Percentiles rank a stretch among this genome's conserved stretches.
Evolutionary conservation across 2,797 vertebrate genomes (phyloP).

Genomic region (Clarias platycephalus): DNA sequence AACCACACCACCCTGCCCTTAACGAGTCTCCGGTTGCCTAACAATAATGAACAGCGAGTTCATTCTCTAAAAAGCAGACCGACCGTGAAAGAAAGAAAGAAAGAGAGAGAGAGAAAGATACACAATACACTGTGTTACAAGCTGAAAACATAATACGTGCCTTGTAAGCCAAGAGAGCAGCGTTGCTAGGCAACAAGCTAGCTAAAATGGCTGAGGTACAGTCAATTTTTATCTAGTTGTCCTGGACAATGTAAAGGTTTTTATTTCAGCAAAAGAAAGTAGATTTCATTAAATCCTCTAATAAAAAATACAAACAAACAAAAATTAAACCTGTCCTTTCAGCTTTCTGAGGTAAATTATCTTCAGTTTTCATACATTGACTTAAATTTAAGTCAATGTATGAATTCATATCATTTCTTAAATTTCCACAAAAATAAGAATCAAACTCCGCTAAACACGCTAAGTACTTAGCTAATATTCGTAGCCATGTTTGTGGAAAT

Average conservation of each 20-base stretch:
- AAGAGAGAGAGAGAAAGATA: neutral
- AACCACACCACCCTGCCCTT: constrained; percentile 17
- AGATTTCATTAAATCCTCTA: neutral
- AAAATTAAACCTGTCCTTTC: too few species aligned
- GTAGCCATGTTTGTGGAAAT: neutral
- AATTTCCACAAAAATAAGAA: neutral
- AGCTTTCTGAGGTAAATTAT: neutral
- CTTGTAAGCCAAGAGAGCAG: neutral
- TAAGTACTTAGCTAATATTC: neutral
- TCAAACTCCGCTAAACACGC: neutral
- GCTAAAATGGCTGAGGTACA: neutral
- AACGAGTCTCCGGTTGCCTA: constrained; percentile 11
- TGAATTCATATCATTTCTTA: neutral
- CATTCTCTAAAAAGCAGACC: constrained; percentile 5
- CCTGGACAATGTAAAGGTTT: neutral
- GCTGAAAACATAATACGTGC: neutral
- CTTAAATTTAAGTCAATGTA: neutral
- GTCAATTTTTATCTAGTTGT: neutral
- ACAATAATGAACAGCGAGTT: constrained; percentile 9
- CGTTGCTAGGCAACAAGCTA: constrained; percentile 15
- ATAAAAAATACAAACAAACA: neutral
- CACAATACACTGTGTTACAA: neutral
- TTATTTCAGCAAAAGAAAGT: neutral
- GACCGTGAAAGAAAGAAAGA: neutral
- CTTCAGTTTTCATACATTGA: neutral